A percentile compares a stretch with the other conserved stretches of the same genome.
These are phyloP conservation scores for Eulemur coronatus DNA, from an alignment of 2,797 vertebrate species.

Conservation along the genomic window DNA sequence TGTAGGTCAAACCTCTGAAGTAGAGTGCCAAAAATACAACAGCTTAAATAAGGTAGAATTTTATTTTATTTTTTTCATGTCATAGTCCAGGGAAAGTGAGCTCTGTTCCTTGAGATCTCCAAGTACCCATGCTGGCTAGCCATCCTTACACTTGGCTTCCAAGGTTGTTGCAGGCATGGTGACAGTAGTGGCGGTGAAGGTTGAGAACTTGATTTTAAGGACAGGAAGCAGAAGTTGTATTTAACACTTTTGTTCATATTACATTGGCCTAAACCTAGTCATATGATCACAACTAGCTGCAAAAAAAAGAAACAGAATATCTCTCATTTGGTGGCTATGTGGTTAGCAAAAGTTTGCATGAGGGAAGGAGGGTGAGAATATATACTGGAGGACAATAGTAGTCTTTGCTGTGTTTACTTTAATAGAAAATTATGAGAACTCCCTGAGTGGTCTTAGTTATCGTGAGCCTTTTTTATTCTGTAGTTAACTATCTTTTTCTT, in stretches of 20 bases:
- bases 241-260: background rate
- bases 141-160: background rate
- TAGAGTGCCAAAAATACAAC: background rate
- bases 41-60: background rate
- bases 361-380: background rate
- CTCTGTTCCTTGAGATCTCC: background rate
- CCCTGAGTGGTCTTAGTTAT: background rate
- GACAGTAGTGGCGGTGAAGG: background rate
- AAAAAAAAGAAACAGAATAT: slow-evolving; percentile 23
- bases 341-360: background rate
- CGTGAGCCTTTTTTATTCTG: slow-evolving; percentile 31
- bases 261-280: background rate
- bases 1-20: background rate
- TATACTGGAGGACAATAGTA: background rate
- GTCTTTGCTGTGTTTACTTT: slow-evolving; percentile 27
- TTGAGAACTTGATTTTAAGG: slow-evolving; percentile 5
- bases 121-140: background rate
- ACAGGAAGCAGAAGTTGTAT: background rate
- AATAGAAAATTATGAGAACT: slow-evolving; percentile 35
- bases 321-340: background rate
- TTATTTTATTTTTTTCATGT: slow-evolving; percentile 12
- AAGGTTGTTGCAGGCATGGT: background rate
- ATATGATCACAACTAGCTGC: background rate
- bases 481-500: slow-evolving; percentile 26
- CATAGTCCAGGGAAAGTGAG: background rate